These are phyloP conservation scores for Daktulosphaira vitifoliae DNA, from an alignment of 1,140 invertebrate genomes.

Conservation along the genomic window DNA sequence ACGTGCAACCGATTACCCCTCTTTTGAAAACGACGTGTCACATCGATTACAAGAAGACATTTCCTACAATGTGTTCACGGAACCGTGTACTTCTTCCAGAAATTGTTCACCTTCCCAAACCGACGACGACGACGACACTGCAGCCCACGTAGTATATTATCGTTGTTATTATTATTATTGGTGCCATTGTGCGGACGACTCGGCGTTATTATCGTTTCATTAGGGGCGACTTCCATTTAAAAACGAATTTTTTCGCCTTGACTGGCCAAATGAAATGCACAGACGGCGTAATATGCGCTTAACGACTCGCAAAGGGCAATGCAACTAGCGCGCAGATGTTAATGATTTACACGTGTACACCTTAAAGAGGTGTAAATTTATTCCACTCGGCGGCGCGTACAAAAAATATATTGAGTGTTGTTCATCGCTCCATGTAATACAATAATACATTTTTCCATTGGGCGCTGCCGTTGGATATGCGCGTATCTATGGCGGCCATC, in stretches of 20 bases:
- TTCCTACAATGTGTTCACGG: constrained; percentile 29
- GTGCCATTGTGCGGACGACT: neutral
- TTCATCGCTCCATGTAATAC: too few relatives aligned
- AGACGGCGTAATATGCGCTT: constrained; percentile 1
- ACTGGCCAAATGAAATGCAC: constrained; percentile 6
- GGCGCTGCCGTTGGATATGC: too few relatives aligned
- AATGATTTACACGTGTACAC: neutral
- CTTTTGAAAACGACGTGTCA: constrained; percentile 20
- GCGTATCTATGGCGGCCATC: too few relatives aligned
- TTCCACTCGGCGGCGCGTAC: neutral
- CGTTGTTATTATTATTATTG: neutral
- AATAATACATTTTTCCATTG: too few relatives aligned
- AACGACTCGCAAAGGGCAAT: neutral
- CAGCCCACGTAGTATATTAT: neutral
- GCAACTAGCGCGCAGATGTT: neutral
- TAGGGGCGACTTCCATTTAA: neutral
- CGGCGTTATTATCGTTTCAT: constrained; percentile 29
- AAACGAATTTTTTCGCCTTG: constrained; percentile 16
- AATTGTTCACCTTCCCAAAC: constrained; percentile 15
- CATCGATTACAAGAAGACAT: constrained; percentile 31
- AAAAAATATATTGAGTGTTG: neutral
- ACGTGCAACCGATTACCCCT: constrained; percentile 31
- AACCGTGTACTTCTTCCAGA: constrained; percentile 8
- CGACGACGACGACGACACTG: neutral
- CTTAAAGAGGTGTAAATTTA: constrained; percentile 1